Percentiles rank a stretch among this genome's conserved stretches.
These are phyloP conservation scores for Aphidius ervi DNA, from an alignment of 1,140 invertebrate species.

Conservation along the genomic window DNA sequence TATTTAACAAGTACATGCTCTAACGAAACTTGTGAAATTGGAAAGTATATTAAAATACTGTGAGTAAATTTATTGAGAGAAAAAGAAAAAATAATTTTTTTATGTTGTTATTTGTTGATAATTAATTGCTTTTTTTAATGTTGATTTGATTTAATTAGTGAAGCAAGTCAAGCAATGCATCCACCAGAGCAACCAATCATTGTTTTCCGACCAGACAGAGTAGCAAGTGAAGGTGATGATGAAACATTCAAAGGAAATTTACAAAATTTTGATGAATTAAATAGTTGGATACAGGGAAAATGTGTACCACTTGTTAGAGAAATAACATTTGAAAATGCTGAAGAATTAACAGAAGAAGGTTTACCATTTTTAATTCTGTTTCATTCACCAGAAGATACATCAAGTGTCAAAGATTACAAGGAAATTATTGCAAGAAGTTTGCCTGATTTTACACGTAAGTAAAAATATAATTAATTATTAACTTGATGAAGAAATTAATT, in stretches of 20 bases:
- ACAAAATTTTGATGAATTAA: conserved; percentile 70
- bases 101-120: not conserved
- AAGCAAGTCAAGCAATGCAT: conserved; percentile 71
- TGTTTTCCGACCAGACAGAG: conserved; percentile 75
- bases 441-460: conserved; percentile 85
- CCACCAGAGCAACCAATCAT: conserved; percentile 74
- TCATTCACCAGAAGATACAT: conserved; percentile 81
- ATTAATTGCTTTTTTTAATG: conserved; percentile 10
- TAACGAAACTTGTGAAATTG: conserved; percentile 49
- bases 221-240: conserved; percentile 73
- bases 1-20: conserved; percentile 49
- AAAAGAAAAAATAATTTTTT: not conserved
- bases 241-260: conserved; percentile 74
- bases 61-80: conserved; percentile 38
- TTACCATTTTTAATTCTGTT: conserved; percentile 98
- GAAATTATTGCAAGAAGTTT: conserved; percentile 76
- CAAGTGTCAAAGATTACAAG: conserved; percentile 83
- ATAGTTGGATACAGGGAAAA: conserved; percentile 83
- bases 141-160: conserved; percentile 37
- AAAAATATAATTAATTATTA: not conserved
- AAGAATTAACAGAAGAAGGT: conserved; percentile 98
- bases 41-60: conserved; percentile 43
- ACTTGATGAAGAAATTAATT: conserved; percentile 10
- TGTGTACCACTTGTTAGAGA: conserved; percentile 86
- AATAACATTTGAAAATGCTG: conserved; percentile 99